A percentile compares a stretch with the other conserved stretches of the same genome.
phyloP scores from a whole-genome alignment of 1,140 invertebrate species.

The Drosophila azteca region DNA sequence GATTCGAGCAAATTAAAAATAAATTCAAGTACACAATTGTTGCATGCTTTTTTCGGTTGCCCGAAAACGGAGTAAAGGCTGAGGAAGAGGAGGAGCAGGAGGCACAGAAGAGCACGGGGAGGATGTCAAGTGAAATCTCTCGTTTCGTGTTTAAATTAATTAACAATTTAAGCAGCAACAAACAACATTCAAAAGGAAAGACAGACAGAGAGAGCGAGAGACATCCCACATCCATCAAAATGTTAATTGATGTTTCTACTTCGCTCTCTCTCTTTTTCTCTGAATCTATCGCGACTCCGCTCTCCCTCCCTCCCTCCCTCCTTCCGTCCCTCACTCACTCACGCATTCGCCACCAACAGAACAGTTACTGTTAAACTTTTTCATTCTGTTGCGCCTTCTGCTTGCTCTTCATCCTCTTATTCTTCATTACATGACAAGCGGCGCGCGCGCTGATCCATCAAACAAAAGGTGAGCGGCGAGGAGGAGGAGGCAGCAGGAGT shows the following conservation, averaged over 20 bases:
- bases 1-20: conserved; percentile 1
- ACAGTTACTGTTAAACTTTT: conserved; percentile 35
- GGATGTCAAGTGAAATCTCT: conserved; percentile 25
- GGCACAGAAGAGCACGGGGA: too few relatives aligned
- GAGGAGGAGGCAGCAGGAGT: neutral
- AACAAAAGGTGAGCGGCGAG: conserved; percentile 15
- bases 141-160: conserved; percentile 67
- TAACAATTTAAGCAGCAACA: conserved; percentile 63
- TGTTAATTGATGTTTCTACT: conserved; percentile 70
- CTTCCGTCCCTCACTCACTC: too few relatives aligned
- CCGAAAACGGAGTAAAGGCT: too few relatives aligned
- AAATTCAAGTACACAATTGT: conserved; percentile 61
- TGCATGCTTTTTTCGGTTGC: conserved; percentile 68
- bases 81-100: neutral
- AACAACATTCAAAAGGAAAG: conserved; percentile 3
- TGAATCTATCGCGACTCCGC: too few relatives aligned
- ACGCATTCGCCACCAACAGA: neutral
- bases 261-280: conserved; percentile 18
- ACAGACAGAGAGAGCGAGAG: conserved; percentile 17
- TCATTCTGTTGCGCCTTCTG: conserved; percentile 46
- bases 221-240: conserved; percentile 71
- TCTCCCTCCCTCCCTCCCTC: too few relatives aligned
- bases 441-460: conserved; percentile 76
- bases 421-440: conserved; percentile 72
- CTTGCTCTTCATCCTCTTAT: conserved; percentile 17